A percentile compares a stretch with the other conserved stretches of the same genome.
Evolutionary conservation across 2,113 vertebrate genomes (phyloP).

Genomic region (Pomatorhinus ruficollis): DNA sequence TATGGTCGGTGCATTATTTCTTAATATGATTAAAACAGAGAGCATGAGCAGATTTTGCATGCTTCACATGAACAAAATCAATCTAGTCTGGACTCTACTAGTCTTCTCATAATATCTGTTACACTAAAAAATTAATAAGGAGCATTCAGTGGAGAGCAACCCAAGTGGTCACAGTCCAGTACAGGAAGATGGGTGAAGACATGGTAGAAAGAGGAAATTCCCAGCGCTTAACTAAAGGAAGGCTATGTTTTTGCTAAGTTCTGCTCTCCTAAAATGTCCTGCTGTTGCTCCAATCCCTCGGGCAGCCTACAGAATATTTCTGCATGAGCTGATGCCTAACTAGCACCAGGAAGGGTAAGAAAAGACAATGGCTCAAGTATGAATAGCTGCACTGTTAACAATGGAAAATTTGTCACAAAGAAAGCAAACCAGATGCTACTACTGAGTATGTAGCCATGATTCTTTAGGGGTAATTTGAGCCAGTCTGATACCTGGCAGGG

Average conservation of each 20-base stretch:
- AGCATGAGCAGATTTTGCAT: not conserved
- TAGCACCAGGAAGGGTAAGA: not conserved
- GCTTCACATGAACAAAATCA: not conserved
- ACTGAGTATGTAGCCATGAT: not conserved
- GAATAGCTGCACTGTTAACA: not conserved
- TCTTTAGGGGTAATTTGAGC: not conserved
- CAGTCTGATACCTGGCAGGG: not conserved
- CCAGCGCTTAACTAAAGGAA: not conserved
- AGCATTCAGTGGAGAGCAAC: not conserved
- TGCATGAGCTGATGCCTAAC: not conserved
- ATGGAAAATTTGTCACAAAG: not conserved
- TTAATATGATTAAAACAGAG: not conserved
- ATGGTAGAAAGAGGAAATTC: not conserved
- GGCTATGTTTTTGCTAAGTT: not conserved
- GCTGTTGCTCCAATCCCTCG: not conserved
- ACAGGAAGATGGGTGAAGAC: conserved; percentile 22
- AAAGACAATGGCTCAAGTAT: not conserved
- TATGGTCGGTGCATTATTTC: not conserved
- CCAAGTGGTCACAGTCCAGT: not conserved
- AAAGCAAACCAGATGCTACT: not conserved
- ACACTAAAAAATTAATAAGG: not conserved
- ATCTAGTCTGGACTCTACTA: not conserved
- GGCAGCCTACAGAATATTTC: not conserved
- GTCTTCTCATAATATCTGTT: not conserved
- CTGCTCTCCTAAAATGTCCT: not conserved